Conservation (phyloP, 2,888 invertebrate genomes). For the Lutraria lutraria region DNA sequence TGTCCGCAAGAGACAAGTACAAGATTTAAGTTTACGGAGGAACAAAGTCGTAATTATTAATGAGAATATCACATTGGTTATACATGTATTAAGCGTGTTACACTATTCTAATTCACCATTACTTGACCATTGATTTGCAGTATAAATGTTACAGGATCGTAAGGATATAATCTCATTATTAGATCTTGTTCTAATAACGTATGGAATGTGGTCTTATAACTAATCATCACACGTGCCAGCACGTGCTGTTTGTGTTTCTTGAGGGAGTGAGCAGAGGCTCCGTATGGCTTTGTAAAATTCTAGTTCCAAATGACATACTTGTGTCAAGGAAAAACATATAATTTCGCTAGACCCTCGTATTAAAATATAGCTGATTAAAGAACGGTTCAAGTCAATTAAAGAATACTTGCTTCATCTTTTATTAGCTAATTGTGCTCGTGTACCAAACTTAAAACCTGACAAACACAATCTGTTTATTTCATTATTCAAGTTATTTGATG, state of each 20-base stretch:
- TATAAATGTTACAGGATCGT: too few relatives aligned
- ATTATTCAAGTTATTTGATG: neutral
- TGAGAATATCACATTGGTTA: too few relatives aligned
- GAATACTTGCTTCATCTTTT: neutral
- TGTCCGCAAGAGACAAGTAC: too few relatives aligned
- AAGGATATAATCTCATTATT: neutral
- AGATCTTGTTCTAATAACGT: neutral
- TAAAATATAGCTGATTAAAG: neutral
- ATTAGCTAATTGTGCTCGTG: neutral
- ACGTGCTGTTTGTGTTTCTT: neutral
- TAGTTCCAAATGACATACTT: constrained; percentile 8
- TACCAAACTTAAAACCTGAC: neutral
- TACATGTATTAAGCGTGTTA: too few relatives aligned
- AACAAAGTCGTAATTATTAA: too few relatives aligned
- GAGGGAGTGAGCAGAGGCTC: neutral
- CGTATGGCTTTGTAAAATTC: neutral
- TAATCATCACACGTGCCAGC: neutral
- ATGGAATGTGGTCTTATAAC: neutral
- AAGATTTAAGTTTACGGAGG: too few relatives aligned
- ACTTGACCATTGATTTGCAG: too few relatives aligned
- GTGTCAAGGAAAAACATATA: neutral
- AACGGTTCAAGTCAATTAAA: neutral
- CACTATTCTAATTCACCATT: too few relatives aligned
- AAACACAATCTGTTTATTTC: neutral
- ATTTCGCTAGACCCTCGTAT: neutral